phyloP scores from a whole-genome alignment of 1,140 invertebrate species.

The Bradysia coprophila region DNA sequence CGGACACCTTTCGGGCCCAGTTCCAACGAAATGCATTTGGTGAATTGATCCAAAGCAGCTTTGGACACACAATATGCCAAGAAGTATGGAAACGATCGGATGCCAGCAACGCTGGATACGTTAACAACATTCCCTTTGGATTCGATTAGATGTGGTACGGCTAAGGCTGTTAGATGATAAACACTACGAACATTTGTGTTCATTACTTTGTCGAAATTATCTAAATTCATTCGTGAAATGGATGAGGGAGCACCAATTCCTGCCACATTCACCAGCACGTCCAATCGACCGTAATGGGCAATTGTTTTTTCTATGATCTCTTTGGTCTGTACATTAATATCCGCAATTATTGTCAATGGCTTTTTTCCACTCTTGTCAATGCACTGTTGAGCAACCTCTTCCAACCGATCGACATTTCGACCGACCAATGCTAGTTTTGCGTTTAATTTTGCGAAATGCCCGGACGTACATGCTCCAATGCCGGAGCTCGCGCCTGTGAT shows the following conservation, averaged over 20 bases:
- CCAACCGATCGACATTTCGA: constrained; percentile 46
- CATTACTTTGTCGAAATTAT: constrained; percentile 79
- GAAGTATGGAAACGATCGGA: too few species aligned
- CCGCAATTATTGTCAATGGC: constrained; percentile 18
- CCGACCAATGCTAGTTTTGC: constrained; percentile 53
- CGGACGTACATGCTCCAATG: constrained; percentile 64
- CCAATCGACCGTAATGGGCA: constrained; percentile 46
- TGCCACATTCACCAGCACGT: constrained; percentile 75
- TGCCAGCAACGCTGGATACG: too few species aligned
- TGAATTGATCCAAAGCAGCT: too few species aligned
- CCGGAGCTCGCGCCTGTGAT: constrained; percentile 75
- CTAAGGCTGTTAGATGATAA: too few species aligned
- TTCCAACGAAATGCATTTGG: too few species aligned
- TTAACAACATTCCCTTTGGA: too few species aligned
- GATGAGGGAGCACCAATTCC: constrained; percentile 62
- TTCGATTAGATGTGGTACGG: too few species aligned
- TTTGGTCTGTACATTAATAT: constrained; percentile 54
- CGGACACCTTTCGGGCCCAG: too few species aligned
- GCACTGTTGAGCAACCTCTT: constrained; percentile 29
- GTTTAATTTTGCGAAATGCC: constrained; percentile 53
- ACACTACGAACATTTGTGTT: too few species aligned
- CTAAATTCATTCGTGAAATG: constrained; percentile 76
- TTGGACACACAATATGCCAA: too few species aligned
- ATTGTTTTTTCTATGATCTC: constrained; percentile 56
- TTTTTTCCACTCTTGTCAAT: not conserved